Base-by-base conservation (phyloP, 1,140 invertebrate genomes). In the Drosophila tani region DNA sequence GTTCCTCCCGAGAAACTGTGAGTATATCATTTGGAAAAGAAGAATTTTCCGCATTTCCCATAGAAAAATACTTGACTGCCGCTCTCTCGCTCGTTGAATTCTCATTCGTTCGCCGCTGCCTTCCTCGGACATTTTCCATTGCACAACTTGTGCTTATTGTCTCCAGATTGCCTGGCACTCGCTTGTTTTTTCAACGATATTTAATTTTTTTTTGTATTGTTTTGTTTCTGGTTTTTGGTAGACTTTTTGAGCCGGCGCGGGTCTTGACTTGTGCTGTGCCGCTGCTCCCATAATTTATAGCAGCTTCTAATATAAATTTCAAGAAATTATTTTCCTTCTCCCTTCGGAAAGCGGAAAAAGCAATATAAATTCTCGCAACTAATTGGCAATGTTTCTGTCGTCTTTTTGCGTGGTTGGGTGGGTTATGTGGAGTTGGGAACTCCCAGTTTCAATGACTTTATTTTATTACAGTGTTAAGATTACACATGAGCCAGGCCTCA, bases 321-420 rank as follows among this genome's bases (percentile, higher is more conserved):
- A 47, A 53, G 59, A 84, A 87, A 87, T 87, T 83, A 87, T 75
- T 80, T 82, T 67, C 49, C 15, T 32, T 32, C 47, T 58, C 62
- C 29, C 43, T 67, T 19, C 2, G 47, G 40, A 19, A 79, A 60
- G 27, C 57, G 32, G 21, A 38, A 64, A 77, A 88, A 84, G 84
- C 85, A 90, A 88, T 88, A 90, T 88, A 88, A 88, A 90, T 88
- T 90, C 84, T 90, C 50, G 50, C 81, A 75, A 74, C 84, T 87
- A 87, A 87, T 87, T 87, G 84, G 84, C 85, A 90, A 81, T 75
- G 76, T 59, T 59, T 57, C 38, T 59, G 47, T 65, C 62, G 57
- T 46, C 59, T 43, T 60, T 35, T 41, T 45, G 50, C 65, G 8
- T 11, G 53, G 53, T n/a, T 66, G 59, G 50, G 41, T 50, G 58